Evolutionary conservation across 1,140 invertebrate genomes (phyloP).

Genomic region (Galleria mellonella): DNA sequence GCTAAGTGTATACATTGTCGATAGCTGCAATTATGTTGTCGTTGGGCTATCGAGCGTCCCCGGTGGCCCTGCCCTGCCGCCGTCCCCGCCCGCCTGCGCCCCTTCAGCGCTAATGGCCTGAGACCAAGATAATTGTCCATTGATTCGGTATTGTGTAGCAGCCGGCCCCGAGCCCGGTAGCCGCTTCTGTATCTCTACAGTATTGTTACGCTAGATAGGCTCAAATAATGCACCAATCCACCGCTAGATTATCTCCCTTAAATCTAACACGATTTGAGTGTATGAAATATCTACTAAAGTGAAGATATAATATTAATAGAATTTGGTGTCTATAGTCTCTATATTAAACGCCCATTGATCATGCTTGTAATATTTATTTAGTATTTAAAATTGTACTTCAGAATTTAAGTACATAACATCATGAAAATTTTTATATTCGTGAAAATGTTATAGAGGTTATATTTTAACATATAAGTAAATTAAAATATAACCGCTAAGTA

Average conservation of each 20-base stretch:
- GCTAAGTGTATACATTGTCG: neutral
- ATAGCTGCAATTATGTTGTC: constrained; percentile 9
- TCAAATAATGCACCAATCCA: no score
- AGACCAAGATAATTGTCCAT: constrained; percentile 4
- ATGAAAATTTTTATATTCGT: no score
- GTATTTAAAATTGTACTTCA: no score
- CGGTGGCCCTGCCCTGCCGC: constrained; percentile 3
- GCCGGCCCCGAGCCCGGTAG: neutral
- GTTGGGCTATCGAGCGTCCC: constrained; percentile 6
- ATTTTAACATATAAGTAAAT: no score
- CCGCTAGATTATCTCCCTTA: no score
- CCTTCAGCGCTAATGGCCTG: constrained; percentile 1
- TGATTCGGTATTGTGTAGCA: constrained; percentile 2
- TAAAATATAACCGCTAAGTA: no score
- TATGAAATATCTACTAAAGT: no score
- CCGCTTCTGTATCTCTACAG: neutral
- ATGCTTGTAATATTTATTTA: no score
- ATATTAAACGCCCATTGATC: no score
- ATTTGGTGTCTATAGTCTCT: neutral
- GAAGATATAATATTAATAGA: neutral
- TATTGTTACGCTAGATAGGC: neutral
- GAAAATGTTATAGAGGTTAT: no score
- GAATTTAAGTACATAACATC: no score
- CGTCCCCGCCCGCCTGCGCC: neutral
- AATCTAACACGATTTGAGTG: no score